A percentile compares a stretch with the other conserved stretches of the same genome.
Evolutionary conservation across 2,113 vertebrate species (phyloP).

Genomic region (Mionectes macconnelli): DNA sequence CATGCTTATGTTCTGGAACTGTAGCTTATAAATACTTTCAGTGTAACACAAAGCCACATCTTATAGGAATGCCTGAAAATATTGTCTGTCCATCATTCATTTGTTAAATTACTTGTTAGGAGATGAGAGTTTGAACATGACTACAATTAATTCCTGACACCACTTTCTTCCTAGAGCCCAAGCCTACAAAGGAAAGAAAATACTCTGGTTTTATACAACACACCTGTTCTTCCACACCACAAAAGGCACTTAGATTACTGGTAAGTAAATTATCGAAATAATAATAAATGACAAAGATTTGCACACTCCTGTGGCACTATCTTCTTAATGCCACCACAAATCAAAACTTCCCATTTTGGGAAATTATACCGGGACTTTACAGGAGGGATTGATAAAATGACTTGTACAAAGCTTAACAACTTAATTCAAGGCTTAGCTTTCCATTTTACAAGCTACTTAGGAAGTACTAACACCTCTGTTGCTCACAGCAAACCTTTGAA

Average conservation of each 20-base stretch:
- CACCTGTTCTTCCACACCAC: neutral
- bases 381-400: neutral
- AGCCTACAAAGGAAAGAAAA: neutral
- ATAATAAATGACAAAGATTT: neutral
- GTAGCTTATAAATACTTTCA: neutral
- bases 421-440: conserved; percentile 23
- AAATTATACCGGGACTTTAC: neutral
- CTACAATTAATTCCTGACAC: neutral
- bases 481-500: conserved; percentile 14
- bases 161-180: neutral
- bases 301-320: neutral
- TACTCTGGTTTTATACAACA: neutral
- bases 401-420: conserved; percentile 21
- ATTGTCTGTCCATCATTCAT: neutral
- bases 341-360: neutral
- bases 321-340: neutral
- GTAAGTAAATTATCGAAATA: neutral
- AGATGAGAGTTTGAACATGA: neutral
- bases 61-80: neutral
- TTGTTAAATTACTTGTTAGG: neutral
- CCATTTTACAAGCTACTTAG: conserved; percentile 2
- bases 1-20: neutral
- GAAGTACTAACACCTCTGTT: neutral
- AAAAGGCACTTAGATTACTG: neutral
- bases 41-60: neutral